These are phyloP conservation scores for Actinia equina DNA, from an alignment of 64 coral and sea anemone species.

Conservation along the genomic window DNA sequence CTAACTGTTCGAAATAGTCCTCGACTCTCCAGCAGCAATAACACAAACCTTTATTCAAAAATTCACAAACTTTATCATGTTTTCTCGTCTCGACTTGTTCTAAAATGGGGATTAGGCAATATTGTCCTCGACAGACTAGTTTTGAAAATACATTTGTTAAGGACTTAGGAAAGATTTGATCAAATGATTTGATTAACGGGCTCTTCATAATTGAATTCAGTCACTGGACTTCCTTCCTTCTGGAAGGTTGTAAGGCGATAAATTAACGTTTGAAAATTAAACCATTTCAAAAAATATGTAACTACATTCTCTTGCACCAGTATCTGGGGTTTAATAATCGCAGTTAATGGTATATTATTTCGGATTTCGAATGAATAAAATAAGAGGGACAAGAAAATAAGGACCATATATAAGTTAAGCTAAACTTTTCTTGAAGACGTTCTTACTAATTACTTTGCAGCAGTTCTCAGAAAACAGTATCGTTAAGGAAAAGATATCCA, in stretches of 20 bases:
- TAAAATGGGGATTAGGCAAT: background rate
- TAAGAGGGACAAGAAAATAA: too few relatives aligned
- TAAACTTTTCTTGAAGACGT: too few relatives aligned
- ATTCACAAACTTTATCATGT: background rate
- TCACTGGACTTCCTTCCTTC: background rate
- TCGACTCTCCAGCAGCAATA: too few relatives aligned
- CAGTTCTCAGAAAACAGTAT: background rate
- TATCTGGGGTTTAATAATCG: too few relatives aligned
- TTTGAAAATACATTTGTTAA: slow-evolving; percentile 9
- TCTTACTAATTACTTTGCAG: too few relatives aligned
- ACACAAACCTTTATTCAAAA: background rate
- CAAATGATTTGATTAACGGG: slow-evolving; percentile 69
- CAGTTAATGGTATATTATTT: too few relatives aligned
- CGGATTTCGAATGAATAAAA: too few relatives aligned
- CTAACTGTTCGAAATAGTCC: too few relatives aligned
- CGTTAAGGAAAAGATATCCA: background rate
- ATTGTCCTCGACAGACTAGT: slow-evolving; percentile 16
- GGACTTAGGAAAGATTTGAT: slow-evolving; percentile 18
- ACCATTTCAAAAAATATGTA: background rate
- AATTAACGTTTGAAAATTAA: background rate
- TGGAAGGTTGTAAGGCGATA: background rate
- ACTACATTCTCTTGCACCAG: background rate
- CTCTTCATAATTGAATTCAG: slow-evolving; percentile 65
- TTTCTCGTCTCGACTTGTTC: background rate
- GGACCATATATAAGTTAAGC: too few relatives aligned